A percentile compares a stretch with the other conserved stretches of the same genome.
phyloP scores from a whole-genome alignment of 2,797 vertebrate species.

The Acanthopagrus latus region DNA sequence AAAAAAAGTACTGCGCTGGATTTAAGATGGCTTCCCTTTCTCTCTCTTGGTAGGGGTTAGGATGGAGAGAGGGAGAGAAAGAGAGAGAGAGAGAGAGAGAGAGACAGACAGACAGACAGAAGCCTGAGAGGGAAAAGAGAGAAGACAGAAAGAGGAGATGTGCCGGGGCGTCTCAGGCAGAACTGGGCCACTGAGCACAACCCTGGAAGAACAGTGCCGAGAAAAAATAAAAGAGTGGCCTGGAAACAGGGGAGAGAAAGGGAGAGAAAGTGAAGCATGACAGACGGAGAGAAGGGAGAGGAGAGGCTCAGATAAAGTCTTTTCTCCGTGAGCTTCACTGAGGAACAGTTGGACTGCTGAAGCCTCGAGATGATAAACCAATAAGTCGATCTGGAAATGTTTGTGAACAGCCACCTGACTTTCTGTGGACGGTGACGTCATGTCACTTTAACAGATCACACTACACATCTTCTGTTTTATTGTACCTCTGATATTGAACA shows the following conservation, averaged over 20 bases:
- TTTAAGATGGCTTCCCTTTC: constrained; percentile 65
- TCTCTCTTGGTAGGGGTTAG: constrained; percentile 25
- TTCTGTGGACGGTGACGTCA: constrained; percentile 19
- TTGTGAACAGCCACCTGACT: constrained; percentile 36
- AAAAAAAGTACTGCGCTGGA: constrained; percentile 22
- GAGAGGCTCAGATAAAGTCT: constrained; percentile 53
- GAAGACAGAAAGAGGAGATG: constrained; percentile 59
- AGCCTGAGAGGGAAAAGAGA: constrained; percentile 30
- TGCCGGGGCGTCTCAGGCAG: constrained; percentile 65
- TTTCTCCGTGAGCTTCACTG: constrained; percentile 48
- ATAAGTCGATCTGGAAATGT: constrained; percentile 51
- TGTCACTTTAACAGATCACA: background rate
- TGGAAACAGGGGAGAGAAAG: constrained; percentile 61
- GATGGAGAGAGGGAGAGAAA: constrained; percentile 22
- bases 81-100: constrained; percentile 21
- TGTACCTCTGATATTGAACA: constrained; percentile 2
- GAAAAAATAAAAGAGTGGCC: constrained; percentile 62
- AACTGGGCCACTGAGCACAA: constrained; percentile 80
- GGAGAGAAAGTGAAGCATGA: constrained; percentile 43
- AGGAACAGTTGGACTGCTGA: constrained; percentile 60
- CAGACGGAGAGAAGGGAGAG: constrained; percentile 64
- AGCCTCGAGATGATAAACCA: constrained; percentile 46
- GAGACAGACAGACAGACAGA: constrained; percentile 8
- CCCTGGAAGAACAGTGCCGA: constrained; percentile 65
- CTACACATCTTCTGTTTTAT: background rate